Base-by-base conservation (phyloP, 2,797 vertebrate species). In the Lagocephalus sceleratus region DNA sequence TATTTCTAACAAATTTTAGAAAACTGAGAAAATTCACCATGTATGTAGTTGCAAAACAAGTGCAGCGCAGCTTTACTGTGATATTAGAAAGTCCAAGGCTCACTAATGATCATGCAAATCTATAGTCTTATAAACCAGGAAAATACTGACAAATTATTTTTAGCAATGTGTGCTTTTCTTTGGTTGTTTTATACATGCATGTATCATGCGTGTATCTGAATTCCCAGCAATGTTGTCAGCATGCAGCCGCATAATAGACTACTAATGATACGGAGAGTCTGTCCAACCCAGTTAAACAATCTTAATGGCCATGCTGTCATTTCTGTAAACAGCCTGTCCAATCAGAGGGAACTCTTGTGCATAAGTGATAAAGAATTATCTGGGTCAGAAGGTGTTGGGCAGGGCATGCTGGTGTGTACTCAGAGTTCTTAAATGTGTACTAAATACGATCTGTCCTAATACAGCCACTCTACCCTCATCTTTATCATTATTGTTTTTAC, bases 281-380 rank as follows among this genome's bases (percentile, higher is more conserved):
- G 5, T 16, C 39, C n/a, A n/a, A 19, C 6, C 52, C 61, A 29
- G 41, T 43, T 46, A 45, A 52, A 56, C 48, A 25, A 5, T 11
- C 2, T 44, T 41, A 57, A 41, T 2, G 3, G 20, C 43, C n/a
- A 38, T 7, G 73, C 59, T 75, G 60, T 62, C 71, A 54, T 47
- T 67, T 57, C 68, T 40, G 79, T 88, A 89, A 90, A 90, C 88
- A 88, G 75, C 52, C 57, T 68, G 60, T 79, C 63, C 5, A 55
- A 51, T 60, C 23, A 42, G 68, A 63, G 61, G 81, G 81, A 87
- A 75, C 86, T 76, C 73, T 87, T 91, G 88, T 71, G 51, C 62
- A 47, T 40, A 9, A 60, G 76, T 81, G 91, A 92, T 92, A 92
- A 92, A 85, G 71, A 78, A 77, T 91, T 92, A 92, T 92, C 91